Evolutionary conservation across 2,888 invertebrate genomes (phyloP), one percentile per base, ranked within the genome.

Genomic region (Archips crataeganus): DNA sequence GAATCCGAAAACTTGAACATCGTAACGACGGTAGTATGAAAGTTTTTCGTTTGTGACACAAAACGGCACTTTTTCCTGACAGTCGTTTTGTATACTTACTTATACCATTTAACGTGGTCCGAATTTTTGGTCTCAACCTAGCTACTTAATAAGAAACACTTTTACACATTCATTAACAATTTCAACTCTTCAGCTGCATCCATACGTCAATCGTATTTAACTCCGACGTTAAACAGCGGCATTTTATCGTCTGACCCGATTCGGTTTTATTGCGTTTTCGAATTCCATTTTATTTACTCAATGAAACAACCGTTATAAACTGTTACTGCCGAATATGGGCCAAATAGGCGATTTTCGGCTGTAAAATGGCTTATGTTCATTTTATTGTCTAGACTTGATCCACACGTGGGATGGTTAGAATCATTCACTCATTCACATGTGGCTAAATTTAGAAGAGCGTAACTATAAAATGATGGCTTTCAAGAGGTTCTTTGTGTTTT

Each of bases 291-390:
- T 73, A 75, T 75, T 75, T 72, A 75, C 75, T 79, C 79, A 84
- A 84, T 82, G 82, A 80, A 84, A 85, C 85, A 79, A 9, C 65
- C 70, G 80, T 71, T 81, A 82, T 80, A 83, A 83, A 83, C 81
- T 82, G 83, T 82, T 81, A 82, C 77, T 74, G 75, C 77, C 79
- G 79, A 80, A 84, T 83, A 84, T 82, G 81, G 80, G 80, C 75
- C 81, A 85, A 87, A 85, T 83, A 69, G 73, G 36, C 60, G 81
- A 83, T 83, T 80, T 80, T 82, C 80, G 78, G 77, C 78, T 79
- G 79, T 82, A 81, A 87, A 84, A 83, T 76, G 64, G 65, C 68
- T 75, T 76, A 66, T 83, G 86, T 80, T 85, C 80, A 85, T 87
- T 86, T 87, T 84, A 87, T 84, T 80, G 79, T 80, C 72, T 70